Conservation (phyloP, 2,888 invertebrate species). For the Eilema depressum region DNA sequence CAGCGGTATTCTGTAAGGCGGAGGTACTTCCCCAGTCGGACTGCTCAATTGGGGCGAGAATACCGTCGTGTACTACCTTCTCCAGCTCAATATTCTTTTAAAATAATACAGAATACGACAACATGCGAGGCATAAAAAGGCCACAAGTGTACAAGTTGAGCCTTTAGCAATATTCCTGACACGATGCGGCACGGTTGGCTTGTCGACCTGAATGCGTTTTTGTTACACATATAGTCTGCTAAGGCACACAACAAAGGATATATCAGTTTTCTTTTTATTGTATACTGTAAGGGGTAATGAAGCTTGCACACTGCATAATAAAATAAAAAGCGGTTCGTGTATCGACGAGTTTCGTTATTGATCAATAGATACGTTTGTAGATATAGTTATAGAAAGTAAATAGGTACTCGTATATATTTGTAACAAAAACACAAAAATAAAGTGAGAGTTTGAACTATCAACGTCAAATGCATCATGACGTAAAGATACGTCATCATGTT, state of each 20-base stretch:
- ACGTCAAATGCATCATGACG: not conserved
- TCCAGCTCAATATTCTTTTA: too few relatives aligned
- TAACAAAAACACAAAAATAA: not conserved
- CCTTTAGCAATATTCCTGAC: not conserved
- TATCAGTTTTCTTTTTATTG: not conserved
- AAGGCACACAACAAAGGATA: conserved; percentile 1
- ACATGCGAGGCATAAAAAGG: not conserved
- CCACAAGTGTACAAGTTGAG: not conserved
- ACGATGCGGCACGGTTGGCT: not conserved
- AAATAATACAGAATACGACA: too few relatives aligned
- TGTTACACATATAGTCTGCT: not conserved
- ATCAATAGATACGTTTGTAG: too few relatives aligned
- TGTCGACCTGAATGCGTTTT: not conserved
- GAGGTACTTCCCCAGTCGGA: too few relatives aligned
- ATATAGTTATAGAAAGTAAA: too few relatives aligned
- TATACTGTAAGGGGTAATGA: not conserved
- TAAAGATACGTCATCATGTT: too few relatives aligned
- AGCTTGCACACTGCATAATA: not conserved
- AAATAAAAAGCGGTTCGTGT: not conserved
- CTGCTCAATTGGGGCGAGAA: too few relatives aligned
- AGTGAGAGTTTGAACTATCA: not conserved
- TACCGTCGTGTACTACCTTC: too few relatives aligned
- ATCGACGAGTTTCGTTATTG: not conserved
- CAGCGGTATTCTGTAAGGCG: too few relatives aligned
- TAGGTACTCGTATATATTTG: too few relatives aligned